Conservation (phyloP, 2,113 vertebrate species). For the Callipepla californica region DNA sequence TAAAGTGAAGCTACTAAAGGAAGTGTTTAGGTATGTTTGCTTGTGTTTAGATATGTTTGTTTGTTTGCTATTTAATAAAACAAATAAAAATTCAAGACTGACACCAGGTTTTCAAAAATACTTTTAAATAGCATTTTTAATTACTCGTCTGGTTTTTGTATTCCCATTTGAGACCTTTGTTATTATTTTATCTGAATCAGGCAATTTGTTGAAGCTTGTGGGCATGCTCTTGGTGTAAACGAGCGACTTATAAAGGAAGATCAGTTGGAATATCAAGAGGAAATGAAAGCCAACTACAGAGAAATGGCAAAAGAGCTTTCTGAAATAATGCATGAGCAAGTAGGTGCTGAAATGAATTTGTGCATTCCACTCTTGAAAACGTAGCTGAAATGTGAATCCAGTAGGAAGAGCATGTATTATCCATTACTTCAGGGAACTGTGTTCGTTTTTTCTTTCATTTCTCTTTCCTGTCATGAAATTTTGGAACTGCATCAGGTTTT, state of each 20-base stretch:
- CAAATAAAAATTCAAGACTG: not conserved
- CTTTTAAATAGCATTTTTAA: not conserved
- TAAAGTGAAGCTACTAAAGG: slow-evolving; percentile 96
- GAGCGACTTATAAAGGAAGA: slow-evolving; percentile 97
- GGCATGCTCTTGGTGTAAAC: slow-evolving; percentile 91
- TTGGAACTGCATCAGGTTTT: not conserved
- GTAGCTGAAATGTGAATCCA: not conserved
- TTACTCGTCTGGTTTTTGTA: not conserved
- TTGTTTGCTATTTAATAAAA: not conserved
- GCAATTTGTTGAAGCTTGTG: slow-evolving; percentile 97
- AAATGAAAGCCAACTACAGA: slow-evolving; percentile 98
- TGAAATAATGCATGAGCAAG: slow-evolving; percentile 97
- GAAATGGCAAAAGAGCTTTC: slow-evolving; percentile 94
- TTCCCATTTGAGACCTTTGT: not conserved
- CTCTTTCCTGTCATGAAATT: not conserved
- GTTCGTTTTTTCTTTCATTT: not conserved
- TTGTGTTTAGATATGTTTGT: slow-evolving; percentile 89
- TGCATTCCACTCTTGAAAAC: not conserved
- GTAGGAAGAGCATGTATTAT: not conserved
- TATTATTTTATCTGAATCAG: slow-evolving; percentile 72
- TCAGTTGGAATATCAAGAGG: slow-evolving; percentile 96
- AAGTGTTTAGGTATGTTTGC: slow-evolving; percentile 91
- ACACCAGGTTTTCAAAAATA: not conserved
- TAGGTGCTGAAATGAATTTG: slow-evolving; percentile 59
- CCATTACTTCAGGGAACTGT: not conserved